Evolutionary conservation across 2,888 invertebrate species (phyloP), one percentile per base, ranked within the genome.

Genomic region (Buathra laborator): DNA sequence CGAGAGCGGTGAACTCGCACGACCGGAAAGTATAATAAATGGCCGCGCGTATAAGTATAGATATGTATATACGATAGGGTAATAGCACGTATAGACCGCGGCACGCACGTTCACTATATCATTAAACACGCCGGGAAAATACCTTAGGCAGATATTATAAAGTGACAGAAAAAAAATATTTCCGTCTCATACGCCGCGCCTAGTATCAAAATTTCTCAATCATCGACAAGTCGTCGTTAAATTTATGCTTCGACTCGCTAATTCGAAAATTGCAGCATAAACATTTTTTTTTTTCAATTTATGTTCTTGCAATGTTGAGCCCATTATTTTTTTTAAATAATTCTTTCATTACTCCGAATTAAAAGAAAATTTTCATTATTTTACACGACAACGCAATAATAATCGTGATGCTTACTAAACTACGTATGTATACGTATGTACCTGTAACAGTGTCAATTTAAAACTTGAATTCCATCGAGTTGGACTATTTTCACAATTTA

Each of bases 1-100:
- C 77, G 84, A 81, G 64, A 51, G 70, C 64, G 81, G 81, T 48
- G 70, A 85, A 81, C 84, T 81, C 84, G 78, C 84, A 78, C 84
- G 81, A 85, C 81, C 84, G 81, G 84, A 85, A 85, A 81, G 81
- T 68, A 85, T 85, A 78, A 85, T 85, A 81, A 81, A 85, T 85
- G 75, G 75, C 72, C 29, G 70, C 53, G 74, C 78, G 24, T 24
- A 24, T 19, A 19, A 0, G n/a, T 19, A 19, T 19, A 19, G 19
- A 78, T 78, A 81, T 74, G 68, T 78, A 74, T 64, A 76, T 19
- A 37, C 24, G 77, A 84, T 81, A 81, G 62, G 44, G 24, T 67
- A 67, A 76, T 76, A 68, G 68, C 75, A 81, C 77, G 62, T 77
- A 77, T 12, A 59, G 80, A 77, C 43, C 53, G 66, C 56, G 76